These are phyloP conservation scores for Sclerurus mexicanus DNA, from an alignment of 2,113 vertebrate species.

Conservation along the genomic window DNA sequence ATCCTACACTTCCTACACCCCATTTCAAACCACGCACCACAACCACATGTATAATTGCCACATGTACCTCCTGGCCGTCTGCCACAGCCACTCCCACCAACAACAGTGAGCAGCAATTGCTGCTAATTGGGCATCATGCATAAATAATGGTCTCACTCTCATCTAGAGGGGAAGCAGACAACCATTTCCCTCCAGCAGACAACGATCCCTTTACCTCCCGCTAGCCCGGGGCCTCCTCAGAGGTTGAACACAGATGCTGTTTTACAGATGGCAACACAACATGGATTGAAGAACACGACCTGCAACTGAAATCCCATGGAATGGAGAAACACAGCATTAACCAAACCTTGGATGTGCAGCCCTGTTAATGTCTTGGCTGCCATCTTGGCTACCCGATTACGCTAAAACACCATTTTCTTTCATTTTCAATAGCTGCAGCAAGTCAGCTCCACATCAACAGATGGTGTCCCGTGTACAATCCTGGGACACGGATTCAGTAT, in stretches of 20 bases:
- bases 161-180: neutral
- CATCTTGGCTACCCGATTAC: neutral
- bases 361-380: neutral
- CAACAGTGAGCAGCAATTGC: constrained; percentile 6
- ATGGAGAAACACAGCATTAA: neutral
- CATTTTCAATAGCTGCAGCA: neutral
- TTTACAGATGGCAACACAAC: neutral
- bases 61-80: neutral
- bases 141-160: constrained; percentile 23
- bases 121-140: constrained; percentile 56
- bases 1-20: neutral
- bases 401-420: neutral
- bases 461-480: neutral
- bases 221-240: constrained; percentile 1
- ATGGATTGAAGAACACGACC: fast-evolving
- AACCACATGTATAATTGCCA: neutral
- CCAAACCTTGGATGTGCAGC: fast-evolving
- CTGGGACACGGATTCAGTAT: neutral
- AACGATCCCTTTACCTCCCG: neutral
- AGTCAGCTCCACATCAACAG: constrained; percentile 14
- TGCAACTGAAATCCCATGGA: fast-evolving
- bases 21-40: neutral
- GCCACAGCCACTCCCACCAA: constrained; percentile 39
- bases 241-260: neutral
- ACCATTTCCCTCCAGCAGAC: neutral